Conservation (phyloP, 1,140 invertebrate genomes). For the Trigoniulus corallinus region DNA sequence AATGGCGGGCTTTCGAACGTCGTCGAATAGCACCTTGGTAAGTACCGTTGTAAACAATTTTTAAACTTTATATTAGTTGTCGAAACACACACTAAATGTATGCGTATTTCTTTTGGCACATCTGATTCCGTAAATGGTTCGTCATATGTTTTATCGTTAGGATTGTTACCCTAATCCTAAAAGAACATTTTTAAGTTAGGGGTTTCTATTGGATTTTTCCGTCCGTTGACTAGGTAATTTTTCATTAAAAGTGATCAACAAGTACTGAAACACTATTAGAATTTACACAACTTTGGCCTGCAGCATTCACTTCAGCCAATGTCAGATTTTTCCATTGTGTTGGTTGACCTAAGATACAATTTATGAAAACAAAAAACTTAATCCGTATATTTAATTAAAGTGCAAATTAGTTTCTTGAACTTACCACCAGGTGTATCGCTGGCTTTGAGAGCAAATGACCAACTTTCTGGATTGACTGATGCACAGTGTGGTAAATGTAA, state of each 20-base stretch:
- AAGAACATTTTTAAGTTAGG: too few relatives aligned
- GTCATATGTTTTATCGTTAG: too few relatives aligned
- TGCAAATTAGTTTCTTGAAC: not conserved
- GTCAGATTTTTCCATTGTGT: conserved; percentile 48
- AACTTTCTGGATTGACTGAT: conserved; percentile 29
- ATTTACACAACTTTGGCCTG: conserved; percentile 22
- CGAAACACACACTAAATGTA: too few relatives aligned
- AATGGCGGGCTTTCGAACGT: too few relatives aligned
- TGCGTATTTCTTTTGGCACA: too few relatives aligned
- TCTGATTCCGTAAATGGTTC: too few relatives aligned
- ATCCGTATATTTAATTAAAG: not conserved
- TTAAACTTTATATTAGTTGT: too few relatives aligned
- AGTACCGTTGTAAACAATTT: too few relatives aligned
- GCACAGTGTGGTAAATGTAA: conserved; percentile 41
- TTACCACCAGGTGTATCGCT: conserved; percentile 37
- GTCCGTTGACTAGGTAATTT: too few relatives aligned
- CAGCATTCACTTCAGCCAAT: conserved; percentile 22
- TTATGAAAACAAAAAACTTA: conserved; percentile 5
- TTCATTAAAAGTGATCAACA: conserved; percentile 79
- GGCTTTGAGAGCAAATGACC: conserved; percentile 46
- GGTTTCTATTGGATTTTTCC: too few relatives aligned
- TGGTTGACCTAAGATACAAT: conserved; percentile 37
- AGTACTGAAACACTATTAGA: conserved; percentile 70
- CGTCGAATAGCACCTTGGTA: too few relatives aligned
- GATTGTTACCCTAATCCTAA: too few relatives aligned